Evolutionary conservation across 1,140 invertebrate species (phyloP).

Genomic region (Nasonia giraulti): DNA sequence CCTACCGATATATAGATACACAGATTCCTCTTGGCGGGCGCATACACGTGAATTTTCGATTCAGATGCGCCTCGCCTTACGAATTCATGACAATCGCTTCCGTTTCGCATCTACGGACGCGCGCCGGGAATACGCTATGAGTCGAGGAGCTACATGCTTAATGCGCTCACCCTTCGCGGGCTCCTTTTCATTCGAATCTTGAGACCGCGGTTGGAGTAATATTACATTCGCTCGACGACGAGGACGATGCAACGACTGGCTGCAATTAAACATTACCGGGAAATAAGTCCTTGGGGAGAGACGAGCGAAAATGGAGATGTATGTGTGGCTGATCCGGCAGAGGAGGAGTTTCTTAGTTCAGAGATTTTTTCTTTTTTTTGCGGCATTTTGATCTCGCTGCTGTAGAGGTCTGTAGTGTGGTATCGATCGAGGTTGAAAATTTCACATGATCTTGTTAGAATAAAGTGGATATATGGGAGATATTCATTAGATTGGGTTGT

Average conservation of each 20-base stretch:
- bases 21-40: background rate
- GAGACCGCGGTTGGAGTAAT: constrained; percentile 20
- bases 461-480: no score
- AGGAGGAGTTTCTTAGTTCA: no score
- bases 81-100: constrained; percentile 55
- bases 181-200: constrained; percentile 15
- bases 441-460: no score
- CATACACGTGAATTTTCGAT: constrained; percentile 40
- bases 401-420: no score
- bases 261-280: constrained; percentile 33
- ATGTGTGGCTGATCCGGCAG: no score
- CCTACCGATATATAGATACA: no score
- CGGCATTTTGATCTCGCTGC: no score
- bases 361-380: no score
- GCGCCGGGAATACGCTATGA: constrained; percentile 26
- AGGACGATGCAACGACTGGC: background rate
- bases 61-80: constrained; percentile 47
- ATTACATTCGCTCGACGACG: constrained; percentile 12
- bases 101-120: constrained; percentile 41
- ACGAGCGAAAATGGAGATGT: no score
- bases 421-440: no score
- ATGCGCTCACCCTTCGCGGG: background rate
- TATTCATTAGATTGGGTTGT: no score
- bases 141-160: constrained; percentile 31
- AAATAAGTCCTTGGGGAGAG: background rate